Evolutionary conservation across 1,140 invertebrate genomes (phyloP), one percentile per base, ranked within the genome.

Genomic region (Anastrepha ludens): DNA sequence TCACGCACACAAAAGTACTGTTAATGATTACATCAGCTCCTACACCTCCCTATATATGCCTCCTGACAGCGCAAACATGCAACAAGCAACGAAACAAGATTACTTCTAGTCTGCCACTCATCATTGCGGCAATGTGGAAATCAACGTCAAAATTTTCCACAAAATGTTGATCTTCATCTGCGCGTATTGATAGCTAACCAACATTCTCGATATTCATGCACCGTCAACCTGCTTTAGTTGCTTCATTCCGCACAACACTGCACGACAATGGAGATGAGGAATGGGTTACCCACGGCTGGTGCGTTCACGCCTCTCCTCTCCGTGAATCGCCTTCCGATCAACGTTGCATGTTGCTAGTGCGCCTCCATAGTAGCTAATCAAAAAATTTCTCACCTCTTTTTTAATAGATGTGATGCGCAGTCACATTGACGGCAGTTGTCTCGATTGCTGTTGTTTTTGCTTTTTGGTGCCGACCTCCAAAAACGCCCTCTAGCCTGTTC

Each of bases 311-410:
- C 74, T 55, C 41, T 81, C 20, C 0, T 59, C 20, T 7, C 17
- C 81, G 29, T 50, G 13, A 7, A 58, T 60, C 20, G 0, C 11
- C 5, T 58, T n/a, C 44, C 13, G 50, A 60, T 85, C 58, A 3
- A 58, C 29, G 20, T 17, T 7, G 4, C 47, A 55, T 17, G 17
- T 59, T 29, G 47, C 78, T 74, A 64, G 64, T 81, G 67, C 64
- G 89, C 91, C 91, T 90, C 91, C 91, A 89, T 92, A 90, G 90
- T 92, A 92, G 91, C 91, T 92, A 92, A 92, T 92, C 91, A 92
- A 92, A 91, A 92, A 92, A 92, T 92, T 92, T 92, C 91, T 92
- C 91, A 92, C 91, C 91, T 92, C 91, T 92, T 92, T 92, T 91
- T 91, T 89, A 90, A 89, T 88, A 89, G 89, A 88, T 90, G 88